Evolutionary conservation across 2,113 vertebrate species (phyloP), one percentile per base, ranked within the genome.

Genomic region (Balaenoptera acutorostrata): DNA sequence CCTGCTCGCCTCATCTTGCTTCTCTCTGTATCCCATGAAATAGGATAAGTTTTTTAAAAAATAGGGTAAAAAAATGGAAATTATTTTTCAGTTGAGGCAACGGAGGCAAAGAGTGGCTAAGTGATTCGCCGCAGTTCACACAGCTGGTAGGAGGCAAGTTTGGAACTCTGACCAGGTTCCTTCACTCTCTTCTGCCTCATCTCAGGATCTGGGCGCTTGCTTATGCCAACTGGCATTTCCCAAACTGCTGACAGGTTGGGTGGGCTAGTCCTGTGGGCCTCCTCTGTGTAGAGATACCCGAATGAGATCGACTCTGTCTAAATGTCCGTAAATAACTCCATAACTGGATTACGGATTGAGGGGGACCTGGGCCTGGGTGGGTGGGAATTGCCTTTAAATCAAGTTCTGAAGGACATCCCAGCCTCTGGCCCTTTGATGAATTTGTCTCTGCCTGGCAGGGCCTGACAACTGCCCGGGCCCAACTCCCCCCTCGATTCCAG

Each of bases 381-480:
- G 8, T n/a, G 46, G 52, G 78, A 92, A 49, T 63, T 80, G 90
- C 64, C 82, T 91, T 46, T 77, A 49, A 63, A 21, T 74, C 10
- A 25, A 72, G 11, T 69, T 93, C 59, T 31, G 89, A 87, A 31
- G 36, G 57, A 29, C 55, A 25, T 18, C 18, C 15, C 31, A 83
- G 74, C 69, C 46, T 90, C 78, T 71, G 61, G 8, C 14, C n/a
- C 49, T 57, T 69, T 59, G 89, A 84, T 68, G 0, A 64, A 20
- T 92, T 97, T 95, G 31, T 97, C 82, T 82, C 85, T 64, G 63
- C 72, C 80, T 96, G 83, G 85, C 93, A 97, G 25, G 63, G 46
- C 66, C 93, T 96, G 85, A 81, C 88, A 95, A 3, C 41, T 14
- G 13, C 11, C 2, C 17, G 49, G 55, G 33, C 39, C 27, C 31